A percentile compares a stretch with the other conserved stretches of the same genome.
Evolutionary conservation across 2,888 invertebrate species (phyloP).

Genomic region (Deilephila elpenor): DNA sequence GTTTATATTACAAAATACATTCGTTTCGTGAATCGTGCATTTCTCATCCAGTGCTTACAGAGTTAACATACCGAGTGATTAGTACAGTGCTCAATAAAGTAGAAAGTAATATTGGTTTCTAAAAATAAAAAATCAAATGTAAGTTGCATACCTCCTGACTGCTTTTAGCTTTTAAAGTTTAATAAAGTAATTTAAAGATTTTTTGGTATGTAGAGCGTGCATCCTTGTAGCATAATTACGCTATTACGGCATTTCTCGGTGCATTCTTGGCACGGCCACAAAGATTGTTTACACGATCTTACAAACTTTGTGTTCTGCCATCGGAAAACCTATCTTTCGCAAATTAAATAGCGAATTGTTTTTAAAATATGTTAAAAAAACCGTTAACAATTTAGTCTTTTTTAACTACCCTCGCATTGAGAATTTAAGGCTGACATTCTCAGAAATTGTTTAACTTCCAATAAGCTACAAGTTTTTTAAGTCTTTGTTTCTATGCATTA

Average conservation of each 20-base stretch:
- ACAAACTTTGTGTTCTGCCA: neutral
- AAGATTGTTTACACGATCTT: neutral
- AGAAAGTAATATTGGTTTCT: constrained; percentile 8
- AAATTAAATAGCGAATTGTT: too few relatives aligned
- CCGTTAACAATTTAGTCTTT: neutral
- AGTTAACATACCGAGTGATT: constrained; percentile 1
- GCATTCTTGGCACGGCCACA: neutral
- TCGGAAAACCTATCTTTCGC: too few relatives aligned
- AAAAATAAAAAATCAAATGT: constrained; percentile 1
- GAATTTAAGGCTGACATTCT: neutral
- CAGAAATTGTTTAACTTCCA: too few relatives aligned
- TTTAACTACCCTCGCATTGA: neutral
- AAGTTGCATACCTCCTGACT: neutral
- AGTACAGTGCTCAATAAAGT: constrained; percentile 1
- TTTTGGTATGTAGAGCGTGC: neutral
- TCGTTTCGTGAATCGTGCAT: neutral
- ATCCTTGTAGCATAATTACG: constrained; percentile 3
- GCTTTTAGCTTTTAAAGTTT: neutral
- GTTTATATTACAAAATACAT: constrained; percentile 1
- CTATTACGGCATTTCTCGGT: neutral
- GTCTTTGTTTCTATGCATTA: too few relatives aligned
- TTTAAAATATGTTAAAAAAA: neutral
- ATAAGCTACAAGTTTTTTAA: too few relatives aligned
- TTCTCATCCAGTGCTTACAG: neutral
- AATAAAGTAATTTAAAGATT: neutral